phyloP scores from a whole-genome alignment of 2,888 invertebrate genomes.

The Cheilosia pagana region DNA sequence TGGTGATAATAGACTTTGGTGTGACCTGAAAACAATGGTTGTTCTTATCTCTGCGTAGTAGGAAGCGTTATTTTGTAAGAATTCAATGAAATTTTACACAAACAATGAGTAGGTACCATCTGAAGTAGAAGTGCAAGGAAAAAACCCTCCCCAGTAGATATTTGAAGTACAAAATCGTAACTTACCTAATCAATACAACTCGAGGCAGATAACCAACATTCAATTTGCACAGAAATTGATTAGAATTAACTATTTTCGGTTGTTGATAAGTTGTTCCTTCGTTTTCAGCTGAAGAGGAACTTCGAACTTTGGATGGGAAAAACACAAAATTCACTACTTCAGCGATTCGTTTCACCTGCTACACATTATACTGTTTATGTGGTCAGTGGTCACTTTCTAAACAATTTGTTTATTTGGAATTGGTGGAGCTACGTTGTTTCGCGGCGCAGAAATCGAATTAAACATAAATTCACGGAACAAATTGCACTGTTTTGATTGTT shows the following conservation, averaged over 20 bases:
- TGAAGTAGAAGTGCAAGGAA: no score
- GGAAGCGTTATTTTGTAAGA: no score
- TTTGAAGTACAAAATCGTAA: not conserved
- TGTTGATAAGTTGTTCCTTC: not conserved
- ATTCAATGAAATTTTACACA: no score
- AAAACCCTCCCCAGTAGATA: not conserved
- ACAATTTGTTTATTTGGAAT: not conserved
- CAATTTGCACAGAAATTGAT: constrained; percentile 1
- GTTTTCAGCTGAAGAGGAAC: not conserved
- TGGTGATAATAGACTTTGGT: no score
- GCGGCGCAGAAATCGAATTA: not conserved
- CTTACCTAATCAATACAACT: constrained; percentile 23
- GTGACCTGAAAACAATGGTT: no score
- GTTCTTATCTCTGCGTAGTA: no score
- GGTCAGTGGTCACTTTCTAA: not conserved
- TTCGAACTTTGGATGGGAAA: constrained; percentile 2
- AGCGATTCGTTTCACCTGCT: not conserved
- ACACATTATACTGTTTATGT: constrained; percentile 3
- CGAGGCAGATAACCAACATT: constrained; percentile 9
- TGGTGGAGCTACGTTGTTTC: not conserved
- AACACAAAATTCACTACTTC: constrained; percentile 19
- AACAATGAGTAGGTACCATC: no score
- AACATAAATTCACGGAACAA: constrained; percentile 1
- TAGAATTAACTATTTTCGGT: constrained; percentile 9
- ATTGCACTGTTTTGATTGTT: constrained; percentile 40